A percentile compares a stretch with the other conserved stretches of the same genome.
Evolutionary conservation across 2,797 vertebrate species (phyloP).

Genomic region (Schizopygopsis pylzovi): DNA sequence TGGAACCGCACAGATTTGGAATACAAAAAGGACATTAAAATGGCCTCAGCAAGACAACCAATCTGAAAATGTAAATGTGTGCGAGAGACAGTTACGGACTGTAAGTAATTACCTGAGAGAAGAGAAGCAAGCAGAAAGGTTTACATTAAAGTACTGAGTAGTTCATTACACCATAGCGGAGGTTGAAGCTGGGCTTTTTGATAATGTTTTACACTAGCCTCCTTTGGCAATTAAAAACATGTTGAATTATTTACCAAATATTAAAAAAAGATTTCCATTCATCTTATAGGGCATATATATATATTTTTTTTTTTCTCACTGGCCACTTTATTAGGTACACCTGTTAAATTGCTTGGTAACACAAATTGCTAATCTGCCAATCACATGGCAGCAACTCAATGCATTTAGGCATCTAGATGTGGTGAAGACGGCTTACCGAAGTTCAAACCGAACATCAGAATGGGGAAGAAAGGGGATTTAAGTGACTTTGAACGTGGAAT

Average conservation of each 20-base stretch:
- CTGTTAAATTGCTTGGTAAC: no score
- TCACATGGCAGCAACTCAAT: no score
- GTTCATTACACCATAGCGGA: slow-evolving; percentile 69
- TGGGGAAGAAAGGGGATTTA: no score
- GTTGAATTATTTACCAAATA: neutral
- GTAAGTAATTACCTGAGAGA: slow-evolving; percentile 74
- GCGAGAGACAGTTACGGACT: slow-evolving; percentile 63
- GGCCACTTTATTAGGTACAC: no score
- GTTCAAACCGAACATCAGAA: no score
- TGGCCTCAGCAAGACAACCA: slow-evolving; percentile 73
- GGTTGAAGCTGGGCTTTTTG: neutral
- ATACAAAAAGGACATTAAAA: slow-evolving; percentile 81
- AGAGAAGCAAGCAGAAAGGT: slow-evolving; percentile 62
- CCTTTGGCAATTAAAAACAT: neutral
- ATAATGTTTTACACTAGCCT: slow-evolving; percentile 37
- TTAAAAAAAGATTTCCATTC: slow-evolving; percentile 10
- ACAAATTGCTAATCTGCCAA: no score
- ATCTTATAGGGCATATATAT: neutral
- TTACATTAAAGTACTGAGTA: slow-evolving; percentile 77
- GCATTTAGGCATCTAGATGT: no score
- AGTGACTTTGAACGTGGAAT: no score
- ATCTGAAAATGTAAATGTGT: slow-evolving; percentile 77
- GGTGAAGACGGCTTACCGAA: no score
- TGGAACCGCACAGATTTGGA: slow-evolving; percentile 78
- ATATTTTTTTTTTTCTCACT: no score